Percentiles rank a stretch among this genome's conserved stretches.
These are phyloP conservation scores for Anolis carolinensis DNA, from an alignment of 2,113 vertebrate genomes.

Conservation along the genomic window DNA sequence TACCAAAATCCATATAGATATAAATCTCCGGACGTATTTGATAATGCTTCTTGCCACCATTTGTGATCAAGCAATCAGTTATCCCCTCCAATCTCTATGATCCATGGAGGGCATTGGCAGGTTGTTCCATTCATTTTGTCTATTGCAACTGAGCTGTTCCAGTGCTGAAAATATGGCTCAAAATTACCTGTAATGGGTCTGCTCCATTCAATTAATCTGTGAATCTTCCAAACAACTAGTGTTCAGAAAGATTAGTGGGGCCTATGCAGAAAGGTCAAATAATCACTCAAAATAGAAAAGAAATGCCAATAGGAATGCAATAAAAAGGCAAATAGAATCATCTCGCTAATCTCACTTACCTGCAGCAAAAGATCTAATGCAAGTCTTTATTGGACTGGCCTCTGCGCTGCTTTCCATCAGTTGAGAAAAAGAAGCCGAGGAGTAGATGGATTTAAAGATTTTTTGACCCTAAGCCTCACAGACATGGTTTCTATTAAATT, in stretches of 20 bases:
- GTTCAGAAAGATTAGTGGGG: neutral
- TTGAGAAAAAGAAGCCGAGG: constrained; percentile 38
- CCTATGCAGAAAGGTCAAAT: neutral
- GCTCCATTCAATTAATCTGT: constrained; percentile 29
- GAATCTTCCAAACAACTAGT: neutral
- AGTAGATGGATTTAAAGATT: constrained; percentile 52
- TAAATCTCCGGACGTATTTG: neutral
- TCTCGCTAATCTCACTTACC: constrained; percentile 6
- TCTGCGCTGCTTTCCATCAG: constrained; percentile 34
- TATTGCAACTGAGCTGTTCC: neutral
- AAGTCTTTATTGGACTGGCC: constrained; percentile 41
- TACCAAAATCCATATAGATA: neutral
- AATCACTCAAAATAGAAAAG: neutral
- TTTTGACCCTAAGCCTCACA: constrained; percentile 53
- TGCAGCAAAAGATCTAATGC: neutral
- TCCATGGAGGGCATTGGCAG: neutral
- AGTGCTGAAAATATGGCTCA: constrained; percentile 52
- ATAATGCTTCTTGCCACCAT: neutral
- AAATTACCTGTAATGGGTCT: neutral
- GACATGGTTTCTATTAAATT: constrained; percentile 60
- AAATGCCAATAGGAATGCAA: neutral
- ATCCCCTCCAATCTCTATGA: neutral
- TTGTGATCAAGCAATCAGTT: neutral
- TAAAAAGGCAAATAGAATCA: constrained; percentile 35
- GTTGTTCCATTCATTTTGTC: neutral